phyloP scores from a whole-genome alignment of 2,113 vertebrate species.

The Paradisaea rubra region DNA sequence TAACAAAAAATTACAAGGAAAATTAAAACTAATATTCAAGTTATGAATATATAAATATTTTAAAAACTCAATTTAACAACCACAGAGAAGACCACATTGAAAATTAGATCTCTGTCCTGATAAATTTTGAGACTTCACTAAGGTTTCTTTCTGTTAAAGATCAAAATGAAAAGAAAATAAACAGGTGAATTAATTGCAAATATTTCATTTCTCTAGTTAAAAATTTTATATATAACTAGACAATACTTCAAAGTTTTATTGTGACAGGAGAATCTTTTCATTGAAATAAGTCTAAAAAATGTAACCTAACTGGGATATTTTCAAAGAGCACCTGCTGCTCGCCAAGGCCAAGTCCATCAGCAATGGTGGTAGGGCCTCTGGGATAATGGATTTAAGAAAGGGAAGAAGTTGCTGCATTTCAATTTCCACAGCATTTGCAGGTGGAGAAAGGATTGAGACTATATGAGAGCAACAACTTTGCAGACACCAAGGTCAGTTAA shows the following conservation, averaged over 20 bases:
- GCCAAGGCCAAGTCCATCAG: background rate
- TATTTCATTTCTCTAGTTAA: background rate
- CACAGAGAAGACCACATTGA: fast-evolving
- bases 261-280: background rate
- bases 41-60: background rate
- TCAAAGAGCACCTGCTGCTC: fast-evolving
- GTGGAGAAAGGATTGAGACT: background rate
- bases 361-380: background rate
- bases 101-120: background rate
- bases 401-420: background rate
- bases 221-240: background rate
- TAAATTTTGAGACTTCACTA: background rate
- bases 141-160: background rate
- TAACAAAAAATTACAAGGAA: background rate
- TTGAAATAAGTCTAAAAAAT: background rate
- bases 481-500: background rate
- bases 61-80: background rate
- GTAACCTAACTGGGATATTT: background rate
- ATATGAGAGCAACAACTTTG: background rate
- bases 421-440: background rate
- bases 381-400: background rate
- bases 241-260: background rate
- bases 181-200: background rate
- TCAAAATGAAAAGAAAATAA: background rate
- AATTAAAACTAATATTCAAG: background rate